Evolutionary conservation across 2,797 vertebrate genomes (phyloP), one percentile per base, ranked within the genome.

Genomic region (Leptodactylus fallax): DNA sequence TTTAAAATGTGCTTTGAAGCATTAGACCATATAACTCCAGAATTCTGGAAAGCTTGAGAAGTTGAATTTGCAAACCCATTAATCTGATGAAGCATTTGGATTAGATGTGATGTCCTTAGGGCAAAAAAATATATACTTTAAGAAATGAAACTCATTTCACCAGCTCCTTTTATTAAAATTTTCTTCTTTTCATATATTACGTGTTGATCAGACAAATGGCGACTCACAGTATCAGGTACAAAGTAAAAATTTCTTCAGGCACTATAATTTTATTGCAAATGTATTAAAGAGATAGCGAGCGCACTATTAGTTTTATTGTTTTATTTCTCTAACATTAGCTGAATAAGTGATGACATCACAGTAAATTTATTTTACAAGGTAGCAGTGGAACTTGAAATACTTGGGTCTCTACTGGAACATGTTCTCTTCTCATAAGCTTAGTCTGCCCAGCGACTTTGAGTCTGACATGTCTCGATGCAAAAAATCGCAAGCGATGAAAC

Each of bases 1-100:
- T 85, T 85, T 85, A 65, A 79, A 56, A 85, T 85, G 84, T 78
- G 84, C 84, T 85, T 78, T 78, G 74, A 85, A 85, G 72, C 83
- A 85, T 76, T 77, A 60, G 69, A 67, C 84, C 69, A 65, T 65
- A 45, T 25, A 56, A 67, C 60, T 63, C 58, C 74, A 51, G 49
- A 53, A 60, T 65, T 65, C 58, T 85, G 47, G 45, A 77, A 67
- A 60, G 84, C 56, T 77, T 63, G 72, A 78, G 65, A 78, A 27
- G 84, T 63, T 85, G 56, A 61, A 78, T 85, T 55, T 78, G 60
- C 56, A 85, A 55, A 85, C 21, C 84, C 74, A 78, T 85, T 85
- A 51, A 85, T 78, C 58, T 78, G 49, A 27, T 63, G 21, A 77
- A 78, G 84, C 47, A 55, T 85, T 85, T 77, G 60, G 19, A 85